A percentile compares a stretch with the other conserved stretches of the same genome.
Evolutionary conservation across 2,797 vertebrate genomes (phyloP).

Genomic region (Buphagus erythrorhynchus): DNA sequence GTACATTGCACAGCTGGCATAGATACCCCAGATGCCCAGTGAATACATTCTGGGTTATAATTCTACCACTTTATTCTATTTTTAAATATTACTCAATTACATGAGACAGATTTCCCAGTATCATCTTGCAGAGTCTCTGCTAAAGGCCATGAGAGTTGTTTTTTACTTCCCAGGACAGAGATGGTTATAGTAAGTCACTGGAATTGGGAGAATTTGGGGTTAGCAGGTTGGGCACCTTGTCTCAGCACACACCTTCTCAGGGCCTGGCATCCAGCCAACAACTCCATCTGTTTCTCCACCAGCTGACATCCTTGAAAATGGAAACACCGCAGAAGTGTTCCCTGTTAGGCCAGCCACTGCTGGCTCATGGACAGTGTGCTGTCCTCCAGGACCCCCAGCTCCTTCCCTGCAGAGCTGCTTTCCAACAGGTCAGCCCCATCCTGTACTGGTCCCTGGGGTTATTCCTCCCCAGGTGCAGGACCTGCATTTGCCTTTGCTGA

Average conservation of each 20-base stretch:
- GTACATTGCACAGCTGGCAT: background rate
- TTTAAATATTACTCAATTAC: background rate
- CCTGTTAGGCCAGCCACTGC: background rate
- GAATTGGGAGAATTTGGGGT: background rate
- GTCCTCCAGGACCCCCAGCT: background rate
- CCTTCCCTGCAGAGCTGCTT: background rate
- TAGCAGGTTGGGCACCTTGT: rapidly evolving
- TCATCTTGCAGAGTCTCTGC: background rate
- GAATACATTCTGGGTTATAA: background rate
- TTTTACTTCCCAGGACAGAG: background rate
- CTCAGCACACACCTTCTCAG: background rate
- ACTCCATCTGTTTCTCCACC: background rate
- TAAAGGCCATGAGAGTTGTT: background rate
- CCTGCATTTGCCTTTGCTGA: background rate
- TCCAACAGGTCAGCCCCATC: background rate
- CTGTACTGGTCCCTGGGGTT: background rate
- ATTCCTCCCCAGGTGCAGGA: background rate
- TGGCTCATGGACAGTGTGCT: background rate
- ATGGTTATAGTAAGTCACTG: background rate
- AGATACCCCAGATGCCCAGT: rapidly evolving
- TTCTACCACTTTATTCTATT: background rate
- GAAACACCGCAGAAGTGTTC: background rate
- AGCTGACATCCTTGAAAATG: background rate
- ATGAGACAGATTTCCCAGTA: background rate
- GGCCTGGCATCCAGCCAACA: background rate